Conservation (phyloP, 1,140 invertebrate genomes). For the Danaus melanippus region DNA sequence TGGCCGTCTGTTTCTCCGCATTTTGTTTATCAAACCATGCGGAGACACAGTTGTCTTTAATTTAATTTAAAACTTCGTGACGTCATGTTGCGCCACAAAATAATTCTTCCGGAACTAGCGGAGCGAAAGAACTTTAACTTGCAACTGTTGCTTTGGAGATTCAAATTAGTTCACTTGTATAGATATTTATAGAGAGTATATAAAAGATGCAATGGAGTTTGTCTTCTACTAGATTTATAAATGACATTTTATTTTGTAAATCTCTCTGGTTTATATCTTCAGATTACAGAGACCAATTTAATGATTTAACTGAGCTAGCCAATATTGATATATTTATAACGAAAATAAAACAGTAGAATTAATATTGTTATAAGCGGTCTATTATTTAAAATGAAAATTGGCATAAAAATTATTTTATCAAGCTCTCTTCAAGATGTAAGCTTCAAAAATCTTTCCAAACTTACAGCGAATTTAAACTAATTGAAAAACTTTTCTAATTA, state of each 20-base stretch:
- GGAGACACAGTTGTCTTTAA: slow-evolving; percentile 50
- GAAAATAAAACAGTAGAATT: no score
- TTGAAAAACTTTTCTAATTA: slow-evolving; percentile 72
- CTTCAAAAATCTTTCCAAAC: slow-evolving; percentile 61
- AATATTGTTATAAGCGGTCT: no score
- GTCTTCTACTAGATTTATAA: no score
- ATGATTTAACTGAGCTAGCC: no score
- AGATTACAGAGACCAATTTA: no score
- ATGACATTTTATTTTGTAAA: no score
- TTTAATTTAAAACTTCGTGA: slow-evolving; percentile 60
- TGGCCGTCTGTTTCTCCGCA: slow-evolving; percentile 27
- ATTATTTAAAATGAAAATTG: slow-evolving; percentile 6
- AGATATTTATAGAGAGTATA: no score
- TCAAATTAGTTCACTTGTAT: no score
- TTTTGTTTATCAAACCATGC: slow-evolving; percentile 40
- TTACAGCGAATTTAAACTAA: slow-evolving; percentile 68
- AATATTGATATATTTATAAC: no score
- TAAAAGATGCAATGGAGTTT: no score
- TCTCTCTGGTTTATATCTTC: no score
- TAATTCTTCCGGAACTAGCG: slow-evolving; percentile 31
- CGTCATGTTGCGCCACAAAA: slow-evolving; percentile 36
- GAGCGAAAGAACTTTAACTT: slow-evolving; percentile 19
- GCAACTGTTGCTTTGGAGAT: slow-evolving; percentile 13
- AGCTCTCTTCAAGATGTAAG: slow-evolving; percentile 41
- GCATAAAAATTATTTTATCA: slow-evolving; percentile 31